Percentiles rank a stretch among this genome's conserved stretches.
These are phyloP conservation scores for Cheirogaleus major DNA, from an alignment of 2,797 vertebrate species.

Conservation along the genomic window DNA sequence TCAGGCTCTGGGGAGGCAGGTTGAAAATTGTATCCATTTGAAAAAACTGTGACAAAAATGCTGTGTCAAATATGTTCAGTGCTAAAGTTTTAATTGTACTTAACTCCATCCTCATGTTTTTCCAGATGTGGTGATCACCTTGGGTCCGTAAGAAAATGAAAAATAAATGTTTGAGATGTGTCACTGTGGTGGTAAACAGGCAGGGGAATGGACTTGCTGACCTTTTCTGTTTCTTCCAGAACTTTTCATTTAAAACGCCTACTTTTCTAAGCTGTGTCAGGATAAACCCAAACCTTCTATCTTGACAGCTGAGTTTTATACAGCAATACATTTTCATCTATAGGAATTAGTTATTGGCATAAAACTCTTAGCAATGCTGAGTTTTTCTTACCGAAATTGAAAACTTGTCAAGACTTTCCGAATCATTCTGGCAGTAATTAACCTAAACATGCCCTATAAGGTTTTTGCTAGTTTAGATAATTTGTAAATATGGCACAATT, in stretches of 20 bases:
- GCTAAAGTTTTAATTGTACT: not conserved
- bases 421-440: conserved; percentile 58
- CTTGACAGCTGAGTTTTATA: not conserved
- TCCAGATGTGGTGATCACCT: not conserved
- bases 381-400: conserved; percentile 20
- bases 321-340: not conserved
- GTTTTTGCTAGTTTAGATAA: conserved; percentile 8
- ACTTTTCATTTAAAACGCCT: conserved; percentile 19
- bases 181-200: not conserved
- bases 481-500: conserved; percentile 26
- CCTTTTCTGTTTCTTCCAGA: not conserved
- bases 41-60: not conserved
- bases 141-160: not conserved
- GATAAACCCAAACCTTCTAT: not conserved
- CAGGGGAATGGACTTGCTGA: not conserved
- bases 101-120: not conserved
- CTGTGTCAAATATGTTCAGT: not conserved
- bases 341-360: not conserved
- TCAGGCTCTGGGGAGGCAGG: not conserved
- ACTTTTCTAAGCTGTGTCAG: not conserved
- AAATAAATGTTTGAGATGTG: not conserved
- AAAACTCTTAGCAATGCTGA: not conserved
- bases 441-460: not conserved
- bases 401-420: conserved; percentile 45
- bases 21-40: not conserved